These are phyloP conservation scores for Thripadectes ignobilis DNA, from an alignment of 2,797 vertebrate genomes.

Conservation along the genomic window DNA sequence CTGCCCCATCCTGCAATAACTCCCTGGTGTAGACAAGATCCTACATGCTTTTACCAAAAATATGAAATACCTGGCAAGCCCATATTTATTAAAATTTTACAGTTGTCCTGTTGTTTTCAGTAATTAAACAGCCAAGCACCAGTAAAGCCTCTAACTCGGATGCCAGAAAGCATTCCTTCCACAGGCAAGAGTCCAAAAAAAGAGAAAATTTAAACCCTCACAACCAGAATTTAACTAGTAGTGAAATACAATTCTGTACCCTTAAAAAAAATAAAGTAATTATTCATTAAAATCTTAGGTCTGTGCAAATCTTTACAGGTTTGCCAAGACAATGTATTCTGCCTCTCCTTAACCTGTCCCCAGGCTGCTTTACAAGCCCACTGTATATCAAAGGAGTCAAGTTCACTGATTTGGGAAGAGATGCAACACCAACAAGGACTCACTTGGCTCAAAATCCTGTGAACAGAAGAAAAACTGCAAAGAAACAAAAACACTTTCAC, in stretches of 20 bases:
- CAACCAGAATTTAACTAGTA: neutral
- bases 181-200: neutral
- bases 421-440: neutral
- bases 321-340: neutral
- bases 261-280: neutral
- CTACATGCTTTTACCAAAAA: conserved; percentile 45
- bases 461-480: neutral
- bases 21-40: neutral
- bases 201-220: neutral
- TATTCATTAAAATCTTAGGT: neutral
- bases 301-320: neutral
- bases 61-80: neutral
- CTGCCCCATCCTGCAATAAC: neutral
- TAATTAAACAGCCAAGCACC: conserved; percentile 12
- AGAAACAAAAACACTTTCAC: neutral
- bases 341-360: neutral
- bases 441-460: neutral
- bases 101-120: neutral
- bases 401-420: neutral
- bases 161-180: neutral
- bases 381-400: rapidly evolving
- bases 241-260: neutral
- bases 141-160: neutral
- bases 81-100: conserved; percentile 36
- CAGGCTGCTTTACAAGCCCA: neutral